Percentiles rank a stretch among this genome's conserved stretches.
Evolutionary conservation across 2,888 invertebrate genomes (phyloP).

Genomic region (Eulithis testata): DNA sequence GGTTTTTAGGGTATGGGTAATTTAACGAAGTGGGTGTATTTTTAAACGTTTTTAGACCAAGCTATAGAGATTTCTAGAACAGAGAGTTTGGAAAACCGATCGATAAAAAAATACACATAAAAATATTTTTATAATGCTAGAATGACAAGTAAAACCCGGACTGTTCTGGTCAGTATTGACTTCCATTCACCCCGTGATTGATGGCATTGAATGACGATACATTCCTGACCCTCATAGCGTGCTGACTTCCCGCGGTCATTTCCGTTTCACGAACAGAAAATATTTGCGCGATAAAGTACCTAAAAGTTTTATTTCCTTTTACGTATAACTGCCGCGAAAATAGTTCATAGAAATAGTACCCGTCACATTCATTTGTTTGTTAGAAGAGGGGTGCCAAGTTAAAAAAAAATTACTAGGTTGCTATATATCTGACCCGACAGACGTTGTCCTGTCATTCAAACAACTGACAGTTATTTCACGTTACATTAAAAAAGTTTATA

Average conservation of each 20-base stretch:
- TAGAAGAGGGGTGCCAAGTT: no score
- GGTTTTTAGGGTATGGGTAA: conserved; percentile 25
- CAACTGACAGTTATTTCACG: no score
- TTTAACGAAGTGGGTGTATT: not conserved
- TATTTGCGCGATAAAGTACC: conserved; percentile 10
- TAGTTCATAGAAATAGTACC: not conserved
- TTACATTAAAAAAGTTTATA: no score
- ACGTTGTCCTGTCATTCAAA: no score
- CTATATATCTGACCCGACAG: no score
- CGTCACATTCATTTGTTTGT: not conserved
- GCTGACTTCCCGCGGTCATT: conserved; percentile 22
- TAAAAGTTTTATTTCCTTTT: not conserved
- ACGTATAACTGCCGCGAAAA: not conserved
- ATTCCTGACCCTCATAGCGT: conserved; percentile 27
- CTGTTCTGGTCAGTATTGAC: conserved; percentile 39
- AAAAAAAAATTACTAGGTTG: no score
- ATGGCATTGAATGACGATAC: conserved; percentile 40
- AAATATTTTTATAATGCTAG: conserved; percentile 10
- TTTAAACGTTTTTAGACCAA: no score
- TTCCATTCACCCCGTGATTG: conserved; percentile 36
- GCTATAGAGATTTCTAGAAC: no score
- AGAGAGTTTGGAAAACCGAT: not conserved
- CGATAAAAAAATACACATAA: not conserved
- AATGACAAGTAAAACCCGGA: conserved; percentile 21
- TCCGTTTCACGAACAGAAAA: conserved; percentile 15